Percentiles rank a stretch among this genome's conserved stretches.
These are phyloP conservation scores for Stegophylla sp. DNA, from an alignment of 2,888 invertebrate genomes.

Conservation along the genomic window DNA sequence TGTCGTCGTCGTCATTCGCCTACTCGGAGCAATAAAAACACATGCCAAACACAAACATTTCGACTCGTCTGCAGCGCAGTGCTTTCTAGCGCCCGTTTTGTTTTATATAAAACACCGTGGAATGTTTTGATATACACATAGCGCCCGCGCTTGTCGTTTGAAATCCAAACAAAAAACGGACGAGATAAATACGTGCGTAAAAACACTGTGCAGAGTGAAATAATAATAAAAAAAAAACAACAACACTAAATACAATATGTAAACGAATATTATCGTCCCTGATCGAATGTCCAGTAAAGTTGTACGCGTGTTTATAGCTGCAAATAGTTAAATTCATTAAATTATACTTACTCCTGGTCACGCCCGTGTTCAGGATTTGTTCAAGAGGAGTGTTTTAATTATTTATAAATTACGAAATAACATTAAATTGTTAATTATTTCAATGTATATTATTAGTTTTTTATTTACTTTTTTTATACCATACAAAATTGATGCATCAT, in stretches of 20 bases:
- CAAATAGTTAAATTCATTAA: too few species aligned
- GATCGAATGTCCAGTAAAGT: neutral
- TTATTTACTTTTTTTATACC: too few species aligned
- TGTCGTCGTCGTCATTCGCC: neutral
- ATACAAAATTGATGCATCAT: too few species aligned
- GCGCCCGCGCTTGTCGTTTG: neutral
- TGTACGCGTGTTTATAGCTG: neutral
- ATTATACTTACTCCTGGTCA: too few species aligned
- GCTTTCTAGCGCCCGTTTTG: constrained; percentile 9
- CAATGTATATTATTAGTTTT: too few species aligned
- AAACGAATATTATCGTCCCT: too few species aligned
- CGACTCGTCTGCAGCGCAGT: neutral
- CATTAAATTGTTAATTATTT: too few species aligned
- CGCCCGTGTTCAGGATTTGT: too few species aligned
- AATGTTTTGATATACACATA: constrained; percentile 44
- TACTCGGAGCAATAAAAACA: constrained; percentile 19
- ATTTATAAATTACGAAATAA: too few species aligned
- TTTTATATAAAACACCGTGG: constrained; percentile 33
- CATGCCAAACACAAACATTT: constrained; percentile 58
- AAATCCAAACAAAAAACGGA: constrained; percentile 34
- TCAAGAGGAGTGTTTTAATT: too few species aligned
- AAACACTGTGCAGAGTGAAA: constrained; percentile 16
- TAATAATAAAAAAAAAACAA: neutral
- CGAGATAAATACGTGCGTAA: constrained; percentile 29
- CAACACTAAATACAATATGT: too few species aligned